Evolutionary conservation across 2,797 vertebrate species (phyloP), one percentile per base, ranked within the genome.

Genomic region (Takifugu ocellatus): DNA sequence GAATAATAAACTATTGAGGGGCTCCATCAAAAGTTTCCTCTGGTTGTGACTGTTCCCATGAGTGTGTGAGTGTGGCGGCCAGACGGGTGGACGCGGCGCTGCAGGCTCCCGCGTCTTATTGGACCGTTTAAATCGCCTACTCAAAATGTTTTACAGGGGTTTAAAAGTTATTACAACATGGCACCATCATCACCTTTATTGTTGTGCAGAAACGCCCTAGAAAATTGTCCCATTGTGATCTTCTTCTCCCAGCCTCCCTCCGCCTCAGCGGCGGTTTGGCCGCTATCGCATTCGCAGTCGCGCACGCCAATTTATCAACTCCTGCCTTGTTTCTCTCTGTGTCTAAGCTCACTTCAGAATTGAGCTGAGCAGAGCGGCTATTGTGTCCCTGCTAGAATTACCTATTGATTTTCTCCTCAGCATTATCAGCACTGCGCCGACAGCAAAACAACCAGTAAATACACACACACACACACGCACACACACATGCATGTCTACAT

Each of bases 361-460:
- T 54, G 69, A 82, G 73, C 71, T 42, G 66, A 80, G 79, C 70
- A 66, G 78, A 81, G 74, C 68, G 61, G 80, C 83, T 82, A 82
- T 87, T 86, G 85, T 88, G 84, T 84, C 81, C 78, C 85, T 78
- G 77, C 74, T 79, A 87, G 88, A 89, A 89, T 89, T 87, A 88
- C 85, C 78, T 88, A 89, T 89, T 88, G 88, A 89, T 88, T 89
- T 89, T 87, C 78, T 82, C 78, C 82, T 87, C 82, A 87, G 79
- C 69, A 72, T 85, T 85, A 87, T 87, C 85, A 87, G 81, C 82
- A 79, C 71, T 70, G 71, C 79, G 75, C 83, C 81, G 78, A 86
- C 85, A 85, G 83, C 81, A 87, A 82, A 80, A 82, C 77, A 82
- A 75, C 69, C 0, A 65, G 63, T 49, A 70, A 59, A 70, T 73